Conservation (phyloP, 2,888 invertebrate genomes). For the Pemphredon lugubris region DNA sequence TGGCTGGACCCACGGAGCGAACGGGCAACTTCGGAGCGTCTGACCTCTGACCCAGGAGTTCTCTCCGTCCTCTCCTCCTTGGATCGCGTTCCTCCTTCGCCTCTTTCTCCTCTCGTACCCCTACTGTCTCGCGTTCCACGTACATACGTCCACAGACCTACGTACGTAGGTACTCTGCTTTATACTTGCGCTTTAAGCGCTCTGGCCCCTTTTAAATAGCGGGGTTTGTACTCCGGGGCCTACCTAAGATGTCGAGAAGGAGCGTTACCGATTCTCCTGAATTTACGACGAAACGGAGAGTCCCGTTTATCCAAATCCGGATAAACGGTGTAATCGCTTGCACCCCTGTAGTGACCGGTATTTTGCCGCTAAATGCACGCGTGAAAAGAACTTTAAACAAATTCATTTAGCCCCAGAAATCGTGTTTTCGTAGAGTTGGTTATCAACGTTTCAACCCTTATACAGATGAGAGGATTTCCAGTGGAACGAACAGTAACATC, state of each 20-base stretch:
- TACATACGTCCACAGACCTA: slow-evolving; percentile 28
- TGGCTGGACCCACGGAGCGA: slow-evolving; percentile 72
- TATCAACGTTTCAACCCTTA: no score
- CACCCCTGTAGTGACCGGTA: no score
- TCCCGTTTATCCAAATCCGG: slow-evolving; percentile 13
- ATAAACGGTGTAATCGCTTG: no score
- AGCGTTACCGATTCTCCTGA: slow-evolving; percentile 51
- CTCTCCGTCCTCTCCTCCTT: slow-evolving; percentile 72
- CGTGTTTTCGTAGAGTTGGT: no score
- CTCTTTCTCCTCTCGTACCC: slow-evolving; percentile 33
- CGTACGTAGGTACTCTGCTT: slow-evolving; percentile 62
- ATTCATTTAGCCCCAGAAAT: background rate
- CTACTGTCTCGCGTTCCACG: slow-evolving; percentile 7
- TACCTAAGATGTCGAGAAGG: slow-evolving; percentile 42
- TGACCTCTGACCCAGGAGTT: slow-evolving; percentile 76
- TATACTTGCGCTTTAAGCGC: slow-evolving; percentile 72
- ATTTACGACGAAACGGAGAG: slow-evolving; percentile 39
- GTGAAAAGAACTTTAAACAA: background rate
- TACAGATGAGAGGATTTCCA: no score
- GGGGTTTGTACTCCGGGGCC: slow-evolving; percentile 44
- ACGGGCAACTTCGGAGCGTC: slow-evolving; percentile 76
- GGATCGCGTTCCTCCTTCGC: slow-evolving; percentile 62
- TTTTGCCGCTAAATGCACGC: no score
- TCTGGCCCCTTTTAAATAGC: slow-evolving; percentile 75
- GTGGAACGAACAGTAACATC: no score